These are phyloP conservation scores for Eledona agricola DNA, from an alignment of 2,888 invertebrate genomes.

Conservation along the genomic window DNA sequence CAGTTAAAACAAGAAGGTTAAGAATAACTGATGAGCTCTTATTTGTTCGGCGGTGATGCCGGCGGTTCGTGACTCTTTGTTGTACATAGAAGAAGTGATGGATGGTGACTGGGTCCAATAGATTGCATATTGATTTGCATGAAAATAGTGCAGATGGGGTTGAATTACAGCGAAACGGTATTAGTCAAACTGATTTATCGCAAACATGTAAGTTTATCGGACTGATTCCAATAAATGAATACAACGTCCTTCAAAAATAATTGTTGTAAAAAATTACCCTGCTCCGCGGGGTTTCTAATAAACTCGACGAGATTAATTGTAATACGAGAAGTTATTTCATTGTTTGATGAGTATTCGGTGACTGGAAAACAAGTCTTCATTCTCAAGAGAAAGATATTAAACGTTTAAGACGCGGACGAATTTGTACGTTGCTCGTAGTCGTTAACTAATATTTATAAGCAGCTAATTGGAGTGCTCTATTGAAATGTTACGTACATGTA, in stretches of 20 bases:
- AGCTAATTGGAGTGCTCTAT: no score
- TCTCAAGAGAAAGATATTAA: slow-evolving; percentile 1
- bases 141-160: slow-evolving; percentile 45
- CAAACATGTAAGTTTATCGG: slow-evolving; percentile 47
- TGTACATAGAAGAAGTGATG: slow-evolving; percentile 63
- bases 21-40: slow-evolving; percentile 28
- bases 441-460: no score
- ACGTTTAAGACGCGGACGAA: slow-evolving; percentile 1
- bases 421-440: no score
- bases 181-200: slow-evolving; percentile 49
- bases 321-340: background rate
- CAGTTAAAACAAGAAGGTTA: slow-evolving; percentile 3
- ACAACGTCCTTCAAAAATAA: slow-evolving; percentile 36
- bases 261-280: slow-evolving; percentile 26
- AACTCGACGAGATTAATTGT: background rate
- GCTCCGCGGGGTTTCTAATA: background rate
- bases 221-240: slow-evolving; percentile 45
- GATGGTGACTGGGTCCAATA: slow-evolving; percentile 68
- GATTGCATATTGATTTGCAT: slow-evolving; percentile 50
- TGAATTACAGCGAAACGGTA: slow-evolving; percentile 44
- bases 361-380: background rate
- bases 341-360: background rate
- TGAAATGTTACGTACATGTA: no score
- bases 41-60: slow-evolving; percentile 21
- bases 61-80: slow-evolving; percentile 17